Evolutionary conservation across 2,888 invertebrate species (phyloP).

Genomic region (Elmis aenea): DNA sequence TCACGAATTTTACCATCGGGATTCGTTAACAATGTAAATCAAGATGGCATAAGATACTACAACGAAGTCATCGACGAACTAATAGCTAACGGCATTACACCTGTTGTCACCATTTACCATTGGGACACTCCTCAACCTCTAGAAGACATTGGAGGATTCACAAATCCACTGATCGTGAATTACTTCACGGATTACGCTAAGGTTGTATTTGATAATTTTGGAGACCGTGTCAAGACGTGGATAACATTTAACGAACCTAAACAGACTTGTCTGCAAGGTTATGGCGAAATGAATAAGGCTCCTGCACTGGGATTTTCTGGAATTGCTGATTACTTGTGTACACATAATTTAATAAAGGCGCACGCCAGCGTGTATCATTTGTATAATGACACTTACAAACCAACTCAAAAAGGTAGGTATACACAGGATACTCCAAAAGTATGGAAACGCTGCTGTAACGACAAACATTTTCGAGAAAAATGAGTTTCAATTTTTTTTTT

Average conservation of each 20-base stretch:
- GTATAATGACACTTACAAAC: slow-evolving; percentile 55
- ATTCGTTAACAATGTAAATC: slow-evolving; percentile 52
- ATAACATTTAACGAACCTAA: slow-evolving; percentile 52
- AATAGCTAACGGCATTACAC: slow-evolving; percentile 50
- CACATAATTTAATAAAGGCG: slow-evolving; percentile 58
- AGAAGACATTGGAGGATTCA: slow-evolving; percentile 45
- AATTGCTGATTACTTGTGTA: slow-evolving; percentile 57
- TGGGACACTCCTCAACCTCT: slow-evolving; percentile 54
- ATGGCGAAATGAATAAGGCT: slow-evolving; percentile 32
- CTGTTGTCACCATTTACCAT: slow-evolving; percentile 51
- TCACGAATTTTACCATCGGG: slow-evolving; percentile 60
- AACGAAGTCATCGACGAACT: slow-evolving; percentile 54
- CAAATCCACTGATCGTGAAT: slow-evolving; percentile 50
- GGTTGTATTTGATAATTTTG: slow-evolving; percentile 38
- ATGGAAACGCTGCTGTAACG: too few relatives aligned
- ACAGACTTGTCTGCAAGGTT: slow-evolving; percentile 32
- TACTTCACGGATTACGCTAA: slow-evolving; percentile 54
- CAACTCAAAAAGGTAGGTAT: slow-evolving; percentile 52
- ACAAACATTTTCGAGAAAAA: too few relatives aligned
- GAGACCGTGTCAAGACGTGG: slow-evolving; percentile 44
- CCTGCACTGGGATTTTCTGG: slow-evolving; percentile 46
- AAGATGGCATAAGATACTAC: slow-evolving; percentile 59
- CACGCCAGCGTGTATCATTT: slow-evolving; percentile 61
- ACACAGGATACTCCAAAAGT: too few relatives aligned
- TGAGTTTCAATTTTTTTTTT: too few relatives aligned